These are phyloP conservation scores for Zaprionus vittiger DNA, from an alignment of 1,140 invertebrate species.

Conservation along the genomic window DNA sequence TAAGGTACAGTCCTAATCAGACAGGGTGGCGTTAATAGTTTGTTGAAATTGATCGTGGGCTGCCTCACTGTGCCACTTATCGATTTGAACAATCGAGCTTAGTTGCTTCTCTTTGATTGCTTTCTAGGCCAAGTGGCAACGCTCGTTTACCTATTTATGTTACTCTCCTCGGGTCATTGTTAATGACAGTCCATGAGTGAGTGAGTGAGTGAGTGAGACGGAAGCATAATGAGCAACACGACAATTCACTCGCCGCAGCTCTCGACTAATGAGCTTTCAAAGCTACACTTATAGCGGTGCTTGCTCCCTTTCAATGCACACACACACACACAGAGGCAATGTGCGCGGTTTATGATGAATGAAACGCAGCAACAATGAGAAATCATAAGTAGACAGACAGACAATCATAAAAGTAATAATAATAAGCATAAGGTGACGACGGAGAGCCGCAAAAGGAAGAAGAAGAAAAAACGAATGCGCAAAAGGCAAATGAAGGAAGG, in stretches of 20 bases:
- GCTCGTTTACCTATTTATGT: conserved; percentile 54
- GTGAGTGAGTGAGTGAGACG: conserved; percentile 21
- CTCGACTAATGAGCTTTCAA: conserved; percentile 66
- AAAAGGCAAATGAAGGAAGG: conserved; percentile 45
- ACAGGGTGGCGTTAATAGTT: conserved; percentile 61
- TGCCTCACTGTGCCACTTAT: conserved; percentile 1
- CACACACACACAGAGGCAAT: conserved; percentile 32
- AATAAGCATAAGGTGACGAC: conserved; percentile 82
- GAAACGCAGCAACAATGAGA: conserved; percentile 75
- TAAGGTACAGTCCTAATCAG: conserved; percentile 68
- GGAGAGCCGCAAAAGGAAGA: conserved; percentile 47
- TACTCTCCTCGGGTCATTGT: conserved; percentile 37
- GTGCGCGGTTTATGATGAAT: conserved; percentile 58
- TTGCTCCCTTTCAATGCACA: conserved; percentile 30
- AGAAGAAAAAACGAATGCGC: conserved; percentile 64
- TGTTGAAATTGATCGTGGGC: conserved; percentile 55
- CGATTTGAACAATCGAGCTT: conserved; percentile 13
- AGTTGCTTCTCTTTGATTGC: conserved; percentile 53
- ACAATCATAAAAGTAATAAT: conserved; percentile 76
- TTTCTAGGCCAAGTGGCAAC: conserved; percentile 77
- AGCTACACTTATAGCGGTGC: conserved; percentile 69
- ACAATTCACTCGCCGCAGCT: conserved; percentile 34
- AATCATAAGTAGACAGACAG: conserved; percentile 68
- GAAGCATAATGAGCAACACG: conserved; percentile 63
- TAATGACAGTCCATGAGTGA: conserved; percentile 58